Evolutionary conservation across 2,113 vertebrate genomes (phyloP).

Genomic region (Rattus norvegicus): GRCr8 NC_086020.1:124734001-124734500

Average conservation of each 20-base stretch:
- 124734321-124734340: background rate
- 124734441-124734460: background rate
- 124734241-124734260: background rate
- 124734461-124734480: background rate
- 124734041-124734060: background rate
- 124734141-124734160: background rate
- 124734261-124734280: background rate
- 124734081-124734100: background rate
- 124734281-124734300: background rate
- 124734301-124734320: background rate
- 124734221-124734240: background rate
- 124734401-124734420: background rate
- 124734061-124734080: background rate
- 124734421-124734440: background rate
- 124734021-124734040: background rate
- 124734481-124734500: background rate
- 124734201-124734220: background rate
- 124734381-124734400: background rate
- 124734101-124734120: no score
- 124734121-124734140: no score
- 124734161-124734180: background rate
- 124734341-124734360: background rate
- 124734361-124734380: background rate
- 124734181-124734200: no score
- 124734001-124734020: background rate